Conservation (phyloP, 2,797 vertebrate species). For the Coranthus polyacanthus region DNA sequence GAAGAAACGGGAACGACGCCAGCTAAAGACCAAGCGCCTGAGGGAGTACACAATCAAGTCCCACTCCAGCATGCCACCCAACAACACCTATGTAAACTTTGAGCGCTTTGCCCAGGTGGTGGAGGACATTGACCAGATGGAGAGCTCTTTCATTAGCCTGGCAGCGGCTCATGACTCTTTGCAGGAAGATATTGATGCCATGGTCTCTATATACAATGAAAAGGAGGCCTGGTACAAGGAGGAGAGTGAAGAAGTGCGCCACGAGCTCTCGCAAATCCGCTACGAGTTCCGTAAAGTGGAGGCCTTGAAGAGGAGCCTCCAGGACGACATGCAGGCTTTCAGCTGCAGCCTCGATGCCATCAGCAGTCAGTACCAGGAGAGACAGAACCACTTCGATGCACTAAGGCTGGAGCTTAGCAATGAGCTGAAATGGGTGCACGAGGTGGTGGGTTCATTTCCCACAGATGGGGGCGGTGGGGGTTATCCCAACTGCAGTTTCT, state of each 20-base stretch:
- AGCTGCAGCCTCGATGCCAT: slow-evolving; percentile 74
- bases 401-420: slow-evolving; percentile 87
- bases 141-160: slow-evolving; percentile 81
- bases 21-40: slow-evolving; percentile 93
- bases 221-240: slow-evolving; percentile 96
- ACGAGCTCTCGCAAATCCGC: slow-evolving; percentile 91
- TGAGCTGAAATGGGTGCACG: slow-evolving; percentile 91
- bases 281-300: slow-evolving; percentile 92
- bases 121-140: slow-evolving; percentile 87
- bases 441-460: slow-evolving; percentile 85
- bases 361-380: slow-evolving; percentile 80
- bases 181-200: slow-evolving; percentile 90
- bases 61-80: slow-evolving; percentile 95
- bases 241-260: slow-evolving; percentile 88
- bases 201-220: slow-evolving; percentile 92
- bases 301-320: slow-evolving; percentile 87
- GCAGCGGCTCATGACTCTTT: slow-evolving; percentile 82
- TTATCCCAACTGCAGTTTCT: slow-evolving; percentile 68
- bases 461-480: slow-evolving; percentile 47
- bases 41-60: slow-evolving; percentile 96
- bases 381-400: slow-evolving; percentile 85
- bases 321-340: slow-evolving; percentile 86
- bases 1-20: slow-evolving; percentile 83
- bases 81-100: slow-evolving; percentile 95
- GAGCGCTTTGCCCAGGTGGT: slow-evolving; percentile 92